Evolutionary conservation across 2,888 invertebrate species (phyloP).

Genomic region (Apamea anceps): DNA sequence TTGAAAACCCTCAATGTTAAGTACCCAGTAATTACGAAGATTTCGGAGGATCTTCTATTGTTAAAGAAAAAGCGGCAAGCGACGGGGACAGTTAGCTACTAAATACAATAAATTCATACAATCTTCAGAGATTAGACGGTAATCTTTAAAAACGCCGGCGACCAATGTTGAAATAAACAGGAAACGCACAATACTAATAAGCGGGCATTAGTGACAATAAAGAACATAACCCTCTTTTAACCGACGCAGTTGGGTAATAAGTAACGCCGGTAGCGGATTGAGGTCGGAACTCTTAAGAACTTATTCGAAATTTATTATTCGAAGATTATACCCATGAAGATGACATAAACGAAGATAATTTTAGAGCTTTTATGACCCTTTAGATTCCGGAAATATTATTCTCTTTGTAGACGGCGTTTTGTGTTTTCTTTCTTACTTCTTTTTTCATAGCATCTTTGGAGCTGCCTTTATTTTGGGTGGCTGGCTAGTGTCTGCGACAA

Average conservation of each 20-base stretch:
- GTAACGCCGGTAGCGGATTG: constrained; percentile 74
- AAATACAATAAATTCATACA: constrained; percentile 41
- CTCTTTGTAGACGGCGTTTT: constrained; percentile 27
- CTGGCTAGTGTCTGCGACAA: background rate
- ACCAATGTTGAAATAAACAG: constrained; percentile 68
- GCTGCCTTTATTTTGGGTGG: background rate
- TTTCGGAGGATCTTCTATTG: constrained; percentile 25
- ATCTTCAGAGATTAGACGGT: constrained; percentile 54
- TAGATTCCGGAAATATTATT: constrained; percentile 34
- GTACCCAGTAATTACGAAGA: constrained; percentile 50
- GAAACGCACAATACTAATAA: constrained; percentile 75
- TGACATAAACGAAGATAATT: constrained; percentile 54
- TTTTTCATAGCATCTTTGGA: background rate
- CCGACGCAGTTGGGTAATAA: constrained; percentile 53
- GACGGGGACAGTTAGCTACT: constrained; percentile 18
- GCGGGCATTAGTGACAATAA: constrained; percentile 70
- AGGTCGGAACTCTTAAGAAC: constrained; percentile 56
- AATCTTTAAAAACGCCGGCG: constrained; percentile 63
- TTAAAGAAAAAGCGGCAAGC: constrained; percentile 15
- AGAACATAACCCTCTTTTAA: constrained; percentile 52
- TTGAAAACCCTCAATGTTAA: constrained; percentile 45
- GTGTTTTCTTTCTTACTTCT: background rate
- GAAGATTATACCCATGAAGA: constrained; percentile 56
- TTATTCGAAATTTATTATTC: constrained; percentile 59
- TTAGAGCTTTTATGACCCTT: constrained; percentile 45